Evolutionary conservation across 2,888 invertebrate species (phyloP).

Genomic region (Anoncus sp.): DNA sequence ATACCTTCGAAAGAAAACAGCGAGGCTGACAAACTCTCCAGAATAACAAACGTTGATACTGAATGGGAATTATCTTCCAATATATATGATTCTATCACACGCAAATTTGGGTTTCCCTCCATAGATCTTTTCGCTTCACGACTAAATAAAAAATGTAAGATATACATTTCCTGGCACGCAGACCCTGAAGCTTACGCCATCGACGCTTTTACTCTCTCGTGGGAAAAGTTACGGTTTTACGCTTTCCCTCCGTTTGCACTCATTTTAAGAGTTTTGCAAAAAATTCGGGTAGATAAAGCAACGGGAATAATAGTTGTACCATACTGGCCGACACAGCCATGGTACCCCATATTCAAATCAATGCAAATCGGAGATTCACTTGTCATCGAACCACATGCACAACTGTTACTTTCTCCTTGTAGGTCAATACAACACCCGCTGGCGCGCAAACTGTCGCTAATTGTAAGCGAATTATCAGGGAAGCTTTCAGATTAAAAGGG

Average conservation of each 20-base stretch:
- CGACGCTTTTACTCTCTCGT: no score
- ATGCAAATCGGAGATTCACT: conserved; percentile 10
- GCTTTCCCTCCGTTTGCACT: conserved; percentile 51
- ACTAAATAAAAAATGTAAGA: no score
- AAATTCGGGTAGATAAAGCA: conserved; percentile 42
- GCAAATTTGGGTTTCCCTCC: no score
- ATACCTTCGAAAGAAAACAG: conserved; percentile 72
- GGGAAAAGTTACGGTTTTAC: conserved; percentile 44
- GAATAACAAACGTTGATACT: conserved; percentile 59
- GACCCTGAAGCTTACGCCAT: no score
- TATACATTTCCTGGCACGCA: no score
- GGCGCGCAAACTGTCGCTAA: conserved; percentile 69
- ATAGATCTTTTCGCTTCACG: no score
- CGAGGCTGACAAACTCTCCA: conserved; percentile 69
- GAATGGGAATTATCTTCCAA: conserved; percentile 61
- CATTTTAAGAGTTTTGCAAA: conserved; percentile 30
- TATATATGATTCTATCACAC: conserved; percentile 8
- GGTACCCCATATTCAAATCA: conserved; percentile 51
- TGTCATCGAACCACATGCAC: conserved; percentile 19
- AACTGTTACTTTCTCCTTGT: conserved; percentile 44
- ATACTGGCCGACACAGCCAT: conserved; percentile 51
- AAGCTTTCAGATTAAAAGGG: conserved; percentile 62
- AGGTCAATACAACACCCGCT: conserved; percentile 65
- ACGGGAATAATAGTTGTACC: conserved; percentile 46
- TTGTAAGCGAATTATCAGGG: conserved; percentile 70